Percentiles rank a stretch among this genome's conserved stretches.
phyloP scores from a whole-genome alignment of 2,113 vertebrate genomes.

The Sciurus niger region DNA sequence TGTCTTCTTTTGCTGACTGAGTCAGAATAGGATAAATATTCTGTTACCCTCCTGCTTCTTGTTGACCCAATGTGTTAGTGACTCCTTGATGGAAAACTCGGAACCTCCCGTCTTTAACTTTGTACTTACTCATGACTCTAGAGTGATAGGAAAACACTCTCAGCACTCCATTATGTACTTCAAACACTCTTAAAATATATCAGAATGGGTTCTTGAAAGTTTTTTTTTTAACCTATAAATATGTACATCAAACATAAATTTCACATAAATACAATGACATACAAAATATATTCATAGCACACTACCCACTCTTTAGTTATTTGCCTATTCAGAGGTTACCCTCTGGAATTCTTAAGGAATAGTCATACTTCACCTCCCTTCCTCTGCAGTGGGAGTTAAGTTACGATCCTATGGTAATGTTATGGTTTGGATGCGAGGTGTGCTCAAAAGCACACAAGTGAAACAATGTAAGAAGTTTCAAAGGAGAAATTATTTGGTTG shows the following conservation, averaged over 20 bases:
- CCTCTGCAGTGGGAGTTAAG: not conserved
- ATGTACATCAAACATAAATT: not conserved
- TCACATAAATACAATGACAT: not conserved
- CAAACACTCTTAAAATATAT: slow-evolving; percentile 24
- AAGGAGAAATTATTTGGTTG: too few relatives aligned
- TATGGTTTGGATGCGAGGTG: too few relatives aligned
- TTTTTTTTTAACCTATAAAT: not conserved
- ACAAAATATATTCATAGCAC: not conserved
- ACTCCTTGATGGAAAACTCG: not conserved
- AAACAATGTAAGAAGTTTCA: too few relatives aligned
- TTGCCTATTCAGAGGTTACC: not conserved
- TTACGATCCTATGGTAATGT: not conserved
- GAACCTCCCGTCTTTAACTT: not conserved
- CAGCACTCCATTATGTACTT: not conserved
- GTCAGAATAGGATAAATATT: not conserved
- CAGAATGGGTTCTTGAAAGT: not conserved
- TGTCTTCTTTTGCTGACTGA: not conserved
- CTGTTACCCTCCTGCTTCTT: not conserved
- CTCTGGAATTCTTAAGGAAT: not conserved
- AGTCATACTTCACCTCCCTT: not conserved
- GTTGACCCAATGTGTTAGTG: not conserved
- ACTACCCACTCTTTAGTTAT: not conserved
- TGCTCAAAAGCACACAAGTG: too few relatives aligned
- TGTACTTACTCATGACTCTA: not conserved
- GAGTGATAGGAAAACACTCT: not conserved